These are phyloP conservation scores for Oophaga pumilio DNA, from an alignment of 2,113 vertebrate species.

Conservation along the genomic window DNA sequence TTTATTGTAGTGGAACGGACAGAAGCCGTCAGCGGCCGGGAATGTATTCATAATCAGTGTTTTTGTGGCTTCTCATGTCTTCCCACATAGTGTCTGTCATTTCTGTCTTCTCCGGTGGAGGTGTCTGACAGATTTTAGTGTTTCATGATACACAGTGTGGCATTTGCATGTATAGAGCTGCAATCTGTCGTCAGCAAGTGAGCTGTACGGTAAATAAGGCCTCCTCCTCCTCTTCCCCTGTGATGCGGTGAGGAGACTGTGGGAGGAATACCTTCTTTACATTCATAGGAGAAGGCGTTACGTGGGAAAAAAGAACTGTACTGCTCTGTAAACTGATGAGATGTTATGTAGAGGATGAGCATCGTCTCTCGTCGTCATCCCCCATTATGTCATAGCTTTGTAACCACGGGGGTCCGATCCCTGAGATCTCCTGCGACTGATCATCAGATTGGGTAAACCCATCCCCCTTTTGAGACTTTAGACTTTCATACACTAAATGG, in stretches of 20 bases:
- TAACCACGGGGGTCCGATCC: no score
- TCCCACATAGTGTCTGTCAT: slow-evolving; percentile 21
- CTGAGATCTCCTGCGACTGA: no score
- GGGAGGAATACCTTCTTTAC: slow-evolving; percentile 29
- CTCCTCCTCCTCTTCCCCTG: slow-evolving; percentile 8
- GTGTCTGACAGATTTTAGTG: background rate
- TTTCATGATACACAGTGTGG: background rate
- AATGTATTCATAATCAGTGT: background rate
- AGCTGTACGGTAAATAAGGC: background rate
- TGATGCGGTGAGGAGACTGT: background rate
- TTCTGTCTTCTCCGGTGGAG: slow-evolving; percentile 4
- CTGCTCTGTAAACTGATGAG: background rate
- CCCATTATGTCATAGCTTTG: no score
- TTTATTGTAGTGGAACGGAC: background rate
- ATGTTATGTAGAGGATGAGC: background rate
- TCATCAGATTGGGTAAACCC: no score
- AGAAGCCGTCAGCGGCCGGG: background rate
- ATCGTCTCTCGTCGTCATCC: no score
- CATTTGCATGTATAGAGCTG: background rate
- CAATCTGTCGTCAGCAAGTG: background rate
- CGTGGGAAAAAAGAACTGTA: slow-evolving; percentile 5
- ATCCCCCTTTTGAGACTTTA: no score
- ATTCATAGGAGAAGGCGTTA: slow-evolving; percentile 25
- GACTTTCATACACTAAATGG: no score
- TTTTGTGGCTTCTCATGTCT: background rate